Conservation (phyloP, 2,113 vertebrate genomes). For the Turdus rufiventris region DNA sequence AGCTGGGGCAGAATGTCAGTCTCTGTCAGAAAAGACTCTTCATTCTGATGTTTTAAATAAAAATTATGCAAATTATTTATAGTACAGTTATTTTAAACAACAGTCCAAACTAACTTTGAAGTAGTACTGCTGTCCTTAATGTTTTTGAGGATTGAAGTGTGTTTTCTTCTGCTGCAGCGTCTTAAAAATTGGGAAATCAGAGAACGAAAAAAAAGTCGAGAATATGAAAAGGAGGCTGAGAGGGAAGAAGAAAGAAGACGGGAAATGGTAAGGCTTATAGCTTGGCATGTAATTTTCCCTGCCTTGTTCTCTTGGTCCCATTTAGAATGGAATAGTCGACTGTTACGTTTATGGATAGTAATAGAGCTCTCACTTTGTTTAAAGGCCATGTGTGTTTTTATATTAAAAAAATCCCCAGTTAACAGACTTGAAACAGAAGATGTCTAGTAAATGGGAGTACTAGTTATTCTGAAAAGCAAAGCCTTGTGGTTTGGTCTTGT, state of each 20-base stretch:
- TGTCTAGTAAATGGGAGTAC: background rate
- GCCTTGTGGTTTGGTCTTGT: background rate
- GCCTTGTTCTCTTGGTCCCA: background rate
- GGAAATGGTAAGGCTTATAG: constrained; percentile 82
- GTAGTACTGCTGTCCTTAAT: background rate
- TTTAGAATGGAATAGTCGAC: background rate
- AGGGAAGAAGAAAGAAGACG: constrained; percentile 92
- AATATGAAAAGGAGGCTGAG: constrained; percentile 93
- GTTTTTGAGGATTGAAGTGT: background rate
- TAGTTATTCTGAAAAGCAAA: background rate
- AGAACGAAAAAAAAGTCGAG: constrained; percentile 94
- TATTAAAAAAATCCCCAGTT: background rate
- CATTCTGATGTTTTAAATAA: background rate
- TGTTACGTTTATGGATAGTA: background rate
- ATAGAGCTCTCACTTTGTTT: background rate
- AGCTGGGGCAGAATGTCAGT: background rate
- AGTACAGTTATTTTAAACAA: background rate
- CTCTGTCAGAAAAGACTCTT: background rate
- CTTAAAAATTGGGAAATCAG: constrained; percentile 98
- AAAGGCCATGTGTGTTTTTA: background rate
- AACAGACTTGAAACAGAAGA: background rate
- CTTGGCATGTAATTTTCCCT: background rate
- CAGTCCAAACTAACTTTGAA: background rate
- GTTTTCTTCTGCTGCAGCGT: constrained; percentile 72
- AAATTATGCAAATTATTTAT: background rate